phyloP scores from a whole-genome alignment of 2,113 vertebrate genomes.

The Pterocles burchelli region DNA sequence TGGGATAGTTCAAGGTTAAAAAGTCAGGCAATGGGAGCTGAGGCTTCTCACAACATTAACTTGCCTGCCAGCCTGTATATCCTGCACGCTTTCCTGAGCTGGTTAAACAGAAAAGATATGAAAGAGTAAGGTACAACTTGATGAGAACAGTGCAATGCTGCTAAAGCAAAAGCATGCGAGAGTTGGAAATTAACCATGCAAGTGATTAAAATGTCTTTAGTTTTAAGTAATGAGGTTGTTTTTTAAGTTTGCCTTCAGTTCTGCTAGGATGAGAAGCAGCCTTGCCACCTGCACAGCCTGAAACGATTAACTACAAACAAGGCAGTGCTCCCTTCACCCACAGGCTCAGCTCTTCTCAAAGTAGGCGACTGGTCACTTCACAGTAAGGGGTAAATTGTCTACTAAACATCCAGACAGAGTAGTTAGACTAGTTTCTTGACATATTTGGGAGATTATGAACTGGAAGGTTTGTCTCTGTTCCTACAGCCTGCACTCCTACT shows the following conservation, averaged over 20 bases:
- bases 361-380: not conserved
- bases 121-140: slow-evolving; percentile 6
- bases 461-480: not conserved
- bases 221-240: not conserved
- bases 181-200: not conserved
- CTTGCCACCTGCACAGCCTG: not conserved
- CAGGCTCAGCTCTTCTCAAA: not conserved
- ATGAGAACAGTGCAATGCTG: not conserved
- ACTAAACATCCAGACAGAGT: not conserved
- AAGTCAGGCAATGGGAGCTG: slow-evolving; percentile 42
- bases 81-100: slow-evolving; percentile 18
- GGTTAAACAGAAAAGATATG: slow-evolving; percentile 24
- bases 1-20: slow-evolving; percentile 58
- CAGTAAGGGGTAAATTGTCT: not conserved
- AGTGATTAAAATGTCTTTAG: not conserved
- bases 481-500: slow-evolving; percentile 8
- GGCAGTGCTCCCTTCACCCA: not conserved
- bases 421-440: slow-evolving; percentile 45
- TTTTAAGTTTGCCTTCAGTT: not conserved
- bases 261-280: not conserved
- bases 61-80: slow-evolving; percentile 38
- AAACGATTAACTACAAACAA: not conserved
- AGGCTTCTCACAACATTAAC: slow-evolving; percentile 66
- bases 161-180: not conserved
- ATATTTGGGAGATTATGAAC: slow-evolving; percentile 41